Evolutionary conservation across 1,140 invertebrate genomes (phyloP), one percentile per base, ranked within the genome.

Genomic region (Pseudomyrmex gracilis): DNA sequence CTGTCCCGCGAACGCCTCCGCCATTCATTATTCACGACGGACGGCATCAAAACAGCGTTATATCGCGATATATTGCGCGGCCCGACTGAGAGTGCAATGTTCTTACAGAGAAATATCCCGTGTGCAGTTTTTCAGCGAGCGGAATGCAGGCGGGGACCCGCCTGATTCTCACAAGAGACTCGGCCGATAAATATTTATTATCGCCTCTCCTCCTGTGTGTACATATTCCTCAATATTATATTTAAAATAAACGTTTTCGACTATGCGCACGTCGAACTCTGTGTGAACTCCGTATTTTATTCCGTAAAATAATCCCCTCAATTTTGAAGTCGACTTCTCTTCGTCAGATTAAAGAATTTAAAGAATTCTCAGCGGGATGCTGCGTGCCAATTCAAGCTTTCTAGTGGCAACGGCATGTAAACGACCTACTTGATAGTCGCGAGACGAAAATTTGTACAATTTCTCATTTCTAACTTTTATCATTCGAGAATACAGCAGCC

Each of bases 41-140:
- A 74, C 71, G 58, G 82, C 76, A 80, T 80, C 76, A 80, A 80
- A 80, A 80, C 76, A 80, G 76, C 66, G 66, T 80, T 80, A 80
- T 80, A 80, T 80, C 66, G 66, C 76, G 66, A 58, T 80, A 80
- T 80, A 80, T 80, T 80, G 76, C 66, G 43, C 66, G 66, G 43
- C 55, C 66, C 64, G 64, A 47, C 66, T 22, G 66, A 68, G 43
- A 80, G 76, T 80, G 76, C 76, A 80, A 80, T 20, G 76, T 80
- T 80, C 76, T 70, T 80, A 71, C 45, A 80, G 67, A 80, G 76
- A 53, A 80, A 60, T 71, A 55, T 20, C 53, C 66, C 17, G 43
- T 49, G 43, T 49, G 22, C 20, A 80, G 66, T 80, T 80, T 34
- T 80, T 71, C 53, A 80, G 20, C 76, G 45, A 34, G 20, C 53